phyloP scores from a whole-genome alignment of 1,140 invertebrate genomes.

The Neodiprion lecontei region DNA sequence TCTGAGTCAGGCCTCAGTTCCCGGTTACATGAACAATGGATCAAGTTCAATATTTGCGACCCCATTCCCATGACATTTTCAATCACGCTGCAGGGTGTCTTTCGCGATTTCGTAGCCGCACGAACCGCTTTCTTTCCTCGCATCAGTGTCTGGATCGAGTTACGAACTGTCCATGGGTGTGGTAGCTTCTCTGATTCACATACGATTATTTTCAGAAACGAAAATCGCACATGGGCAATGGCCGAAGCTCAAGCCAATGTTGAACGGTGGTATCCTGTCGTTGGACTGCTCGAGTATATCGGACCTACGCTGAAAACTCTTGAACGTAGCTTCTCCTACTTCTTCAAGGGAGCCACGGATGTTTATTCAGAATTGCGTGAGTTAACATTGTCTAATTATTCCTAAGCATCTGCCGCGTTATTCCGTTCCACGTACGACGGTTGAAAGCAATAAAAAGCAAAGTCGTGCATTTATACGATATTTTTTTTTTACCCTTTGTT shows the following conservation, averaged over 20 bases:
- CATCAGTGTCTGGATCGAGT: background rate
- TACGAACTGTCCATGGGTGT: background rate
- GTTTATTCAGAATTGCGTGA: slow-evolving; percentile 67
- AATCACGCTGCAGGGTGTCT: background rate
- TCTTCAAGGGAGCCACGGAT: slow-evolving; percentile 65
- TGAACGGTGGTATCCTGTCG: slow-evolving; percentile 69
- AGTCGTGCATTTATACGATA: too few species aligned
- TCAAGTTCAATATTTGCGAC: slow-evolving; percentile 3
- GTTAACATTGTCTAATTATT: slow-evolving; percentile 29
- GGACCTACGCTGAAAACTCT: slow-evolving; percentile 67
- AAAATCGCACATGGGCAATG: slow-evolving; percentile 70
- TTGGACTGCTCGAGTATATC: slow-evolving; percentile 71
- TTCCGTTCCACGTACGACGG: background rate
- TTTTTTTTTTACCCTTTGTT: too few species aligned
- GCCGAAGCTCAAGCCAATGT: slow-evolving; percentile 70
- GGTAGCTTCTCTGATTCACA: background rate
- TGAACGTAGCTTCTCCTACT: slow-evolving; percentile 67
- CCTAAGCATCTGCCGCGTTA: slow-evolving; percentile 1
- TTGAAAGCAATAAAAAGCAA: background rate
- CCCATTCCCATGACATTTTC: background rate
- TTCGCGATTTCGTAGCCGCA: background rate
- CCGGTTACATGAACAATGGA: background rate
- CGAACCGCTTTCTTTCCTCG: background rate
- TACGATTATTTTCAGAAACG: slow-evolving; percentile 55
- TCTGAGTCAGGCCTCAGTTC: background rate